Percentiles rank a stretch among this genome's conserved stretches.
phyloP scores from a whole-genome alignment of 2,113 vertebrate species.

The Coptodon rendalli region DNA sequence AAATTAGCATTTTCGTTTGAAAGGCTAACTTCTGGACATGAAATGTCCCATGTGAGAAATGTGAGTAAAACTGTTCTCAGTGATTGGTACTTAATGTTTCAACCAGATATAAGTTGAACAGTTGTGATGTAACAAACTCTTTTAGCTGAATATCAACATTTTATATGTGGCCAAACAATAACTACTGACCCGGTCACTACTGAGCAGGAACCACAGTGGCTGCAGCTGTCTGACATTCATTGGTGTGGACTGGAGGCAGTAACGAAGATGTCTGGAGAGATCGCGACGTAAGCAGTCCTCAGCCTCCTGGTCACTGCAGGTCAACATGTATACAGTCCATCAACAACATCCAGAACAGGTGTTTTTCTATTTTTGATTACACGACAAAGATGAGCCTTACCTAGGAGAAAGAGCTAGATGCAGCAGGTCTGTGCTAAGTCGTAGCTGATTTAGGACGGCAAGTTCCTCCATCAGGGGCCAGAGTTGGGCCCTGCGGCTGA shows the following conservation, averaged over 20 bases:
- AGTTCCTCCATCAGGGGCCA: conserved; percentile 89
- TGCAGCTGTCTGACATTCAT: conserved; percentile 78
- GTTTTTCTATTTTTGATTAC: background rate
- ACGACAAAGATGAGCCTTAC: conserved; percentile 17
- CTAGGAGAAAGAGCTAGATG: conserved; percentile 58
- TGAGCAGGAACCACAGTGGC: conserved; percentile 81
- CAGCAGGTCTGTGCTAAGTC: conserved; percentile 77
- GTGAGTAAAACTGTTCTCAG: background rate
- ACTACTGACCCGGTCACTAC: conserved; percentile 73
- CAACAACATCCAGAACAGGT: background rate
- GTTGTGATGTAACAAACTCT: background rate
- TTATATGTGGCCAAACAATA: background rate
- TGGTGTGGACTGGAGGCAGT: conserved; percentile 85
- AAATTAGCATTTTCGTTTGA: rapidly evolving
- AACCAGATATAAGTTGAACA: background rate
- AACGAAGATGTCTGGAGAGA: conserved; percentile 78
- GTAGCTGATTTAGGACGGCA: conserved; percentile 84
- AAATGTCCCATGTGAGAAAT: background rate
- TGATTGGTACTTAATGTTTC: background rate
- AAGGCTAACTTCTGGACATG: background rate
- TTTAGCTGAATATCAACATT: background rate
- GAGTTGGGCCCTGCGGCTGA: conserved; percentile 78
- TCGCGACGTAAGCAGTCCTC: conserved; percentile 56
- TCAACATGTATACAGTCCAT: background rate
- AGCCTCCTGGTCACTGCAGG: conserved; percentile 67